Conservation (phyloP, 2,797 vertebrate genomes). For the Sciurus carolinensis region DNA sequence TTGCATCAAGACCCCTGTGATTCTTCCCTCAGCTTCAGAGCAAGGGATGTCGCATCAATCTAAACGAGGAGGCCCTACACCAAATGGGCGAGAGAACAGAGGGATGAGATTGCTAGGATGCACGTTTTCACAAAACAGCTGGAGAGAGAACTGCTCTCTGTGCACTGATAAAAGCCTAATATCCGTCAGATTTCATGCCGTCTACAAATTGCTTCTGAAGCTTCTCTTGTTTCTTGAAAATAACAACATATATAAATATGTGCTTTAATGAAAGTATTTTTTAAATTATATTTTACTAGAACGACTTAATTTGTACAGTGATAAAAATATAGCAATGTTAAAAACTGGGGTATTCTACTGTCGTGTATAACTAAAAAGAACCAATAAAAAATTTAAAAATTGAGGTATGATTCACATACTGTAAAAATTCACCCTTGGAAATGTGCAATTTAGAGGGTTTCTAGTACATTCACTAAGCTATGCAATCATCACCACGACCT, state of each 20-base stretch:
- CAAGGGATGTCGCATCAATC: fast-evolving
- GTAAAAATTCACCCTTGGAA: conserved; percentile 14
- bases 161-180: background rate
- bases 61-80: fast-evolving
- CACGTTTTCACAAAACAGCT: no score
- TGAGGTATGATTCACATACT: conserved; percentile 3
- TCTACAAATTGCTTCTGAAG: background rate
- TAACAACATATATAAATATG: background rate
- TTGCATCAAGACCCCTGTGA: fast-evolving
- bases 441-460: background rate
- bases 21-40: background rate
- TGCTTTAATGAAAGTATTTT: background rate
- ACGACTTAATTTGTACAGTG: background rate
- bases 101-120: fast-evolving
- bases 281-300: conserved; percentile 25
- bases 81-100: background rate
- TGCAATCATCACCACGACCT: background rate
- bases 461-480: background rate
- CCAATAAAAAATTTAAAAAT: background rate
- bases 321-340: background rate
- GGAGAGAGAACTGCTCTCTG: background rate
- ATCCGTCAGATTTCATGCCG: background rate
- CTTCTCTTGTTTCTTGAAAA: background rate
- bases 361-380: no score
- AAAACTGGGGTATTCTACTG: no score